phyloP scores from a whole-genome alignment of 2,888 invertebrate species.

The Phaonia tiefii region DNA sequence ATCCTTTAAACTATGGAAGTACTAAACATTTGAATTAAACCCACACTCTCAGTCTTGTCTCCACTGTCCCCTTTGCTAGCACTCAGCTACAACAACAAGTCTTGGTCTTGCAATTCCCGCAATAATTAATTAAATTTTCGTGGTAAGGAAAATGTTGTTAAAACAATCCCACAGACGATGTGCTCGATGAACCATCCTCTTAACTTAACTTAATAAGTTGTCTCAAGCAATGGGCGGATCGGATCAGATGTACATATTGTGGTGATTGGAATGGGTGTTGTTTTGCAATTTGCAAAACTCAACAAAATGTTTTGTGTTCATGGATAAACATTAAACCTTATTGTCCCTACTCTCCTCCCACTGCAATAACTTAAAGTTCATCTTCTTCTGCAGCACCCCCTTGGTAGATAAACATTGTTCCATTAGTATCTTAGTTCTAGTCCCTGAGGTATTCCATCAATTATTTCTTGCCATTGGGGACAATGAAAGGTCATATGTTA shows the following conservation, averaged over 20 bases:
- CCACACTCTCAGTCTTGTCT: too few species aligned
- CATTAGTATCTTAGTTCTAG: neutral
- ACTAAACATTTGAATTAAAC: too few species aligned
- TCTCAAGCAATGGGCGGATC: neutral
- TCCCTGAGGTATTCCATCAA: too few species aligned
- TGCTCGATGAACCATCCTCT: neutral
- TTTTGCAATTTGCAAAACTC: neutral
- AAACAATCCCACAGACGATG: conserved; percentile 3
- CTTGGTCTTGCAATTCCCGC: conserved; percentile 7
- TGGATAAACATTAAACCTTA: neutral
- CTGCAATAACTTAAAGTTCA: too few species aligned
- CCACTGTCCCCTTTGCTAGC: neutral
- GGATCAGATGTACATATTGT: neutral
- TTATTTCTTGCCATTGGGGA: neutral
- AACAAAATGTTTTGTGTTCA: neutral
- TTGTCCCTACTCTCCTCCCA: too few species aligned
- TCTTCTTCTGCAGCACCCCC: too few species aligned
- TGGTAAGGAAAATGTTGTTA: conserved; percentile 14
- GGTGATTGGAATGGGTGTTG: neutral
- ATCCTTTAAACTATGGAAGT: too few species aligned
- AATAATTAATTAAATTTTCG: conserved; percentile 20
- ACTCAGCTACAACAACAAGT: neutral
- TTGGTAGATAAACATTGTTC: conserved; percentile 8
- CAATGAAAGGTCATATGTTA: conserved; percentile 41
- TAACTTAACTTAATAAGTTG: neutral